Conservation (phyloP, 2,888 invertebrate species). For the Leptogaster cylindrica region DNA sequence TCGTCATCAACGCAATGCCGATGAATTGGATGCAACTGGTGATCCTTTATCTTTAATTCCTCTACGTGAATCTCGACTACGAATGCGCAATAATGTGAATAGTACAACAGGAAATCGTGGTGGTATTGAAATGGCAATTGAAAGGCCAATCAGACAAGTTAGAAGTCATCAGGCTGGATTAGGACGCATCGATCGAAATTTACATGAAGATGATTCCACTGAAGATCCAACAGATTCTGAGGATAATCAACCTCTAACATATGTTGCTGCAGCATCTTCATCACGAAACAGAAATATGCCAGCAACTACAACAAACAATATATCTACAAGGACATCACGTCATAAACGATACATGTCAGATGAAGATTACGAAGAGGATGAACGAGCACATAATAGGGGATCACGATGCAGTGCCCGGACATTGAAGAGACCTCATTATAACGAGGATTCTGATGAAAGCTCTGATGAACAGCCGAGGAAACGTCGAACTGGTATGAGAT, state of each 20-base stretch:
- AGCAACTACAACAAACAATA: conserved; percentile 35
- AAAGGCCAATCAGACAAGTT: conserved; percentile 28
- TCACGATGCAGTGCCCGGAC: conserved; percentile 53
- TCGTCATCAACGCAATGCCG: conserved; percentile 60
- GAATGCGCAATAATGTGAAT: conserved; percentile 52
- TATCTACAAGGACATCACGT: conserved; percentile 38
- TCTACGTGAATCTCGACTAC: conserved; percentile 51
- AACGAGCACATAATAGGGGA: conserved; percentile 13
- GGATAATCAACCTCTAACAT: conserved; percentile 63
- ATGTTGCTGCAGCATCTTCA: conserved; percentile 51
- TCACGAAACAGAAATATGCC: conserved; percentile 42
- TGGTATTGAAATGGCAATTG: conserved; percentile 36
- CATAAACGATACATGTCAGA: conserved; percentile 50
- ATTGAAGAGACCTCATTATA: conserved; percentile 65
- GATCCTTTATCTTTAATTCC: conserved; percentile 50
- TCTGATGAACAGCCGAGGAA: conserved; percentile 41
- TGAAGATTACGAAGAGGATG: conserved; percentile 53
- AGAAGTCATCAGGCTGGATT: conserved; percentile 10
- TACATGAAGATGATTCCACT: conserved; percentile 1
- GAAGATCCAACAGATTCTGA: conserved; percentile 58
- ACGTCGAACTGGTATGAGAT: conserved; percentile 40
- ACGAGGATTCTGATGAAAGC: conserved; percentile 68
- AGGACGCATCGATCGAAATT: background rate
- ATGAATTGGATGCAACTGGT: conserved; percentile 55
- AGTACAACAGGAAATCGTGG: conserved; percentile 37